Percentiles rank a stretch among this genome's conserved stretches.
Conservation (phyloP, 1,140 invertebrate genomes). For the Drosophila rhopaloa region DNA sequence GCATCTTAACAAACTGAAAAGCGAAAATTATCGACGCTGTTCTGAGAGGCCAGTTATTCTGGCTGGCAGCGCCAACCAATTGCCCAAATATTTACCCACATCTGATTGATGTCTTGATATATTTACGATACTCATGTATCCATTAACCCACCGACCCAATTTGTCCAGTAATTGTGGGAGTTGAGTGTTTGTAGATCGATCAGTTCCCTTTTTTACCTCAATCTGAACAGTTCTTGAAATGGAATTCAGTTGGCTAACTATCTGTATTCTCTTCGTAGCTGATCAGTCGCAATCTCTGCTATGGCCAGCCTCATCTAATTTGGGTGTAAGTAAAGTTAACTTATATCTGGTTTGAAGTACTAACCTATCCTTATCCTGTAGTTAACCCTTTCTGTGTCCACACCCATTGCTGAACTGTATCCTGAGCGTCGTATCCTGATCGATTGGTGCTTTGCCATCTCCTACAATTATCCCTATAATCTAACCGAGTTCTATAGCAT, state of each 20-base stretch:
- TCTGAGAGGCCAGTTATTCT: neutral
- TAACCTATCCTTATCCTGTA: neutral
- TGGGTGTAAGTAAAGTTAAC: conserved; percentile 42
- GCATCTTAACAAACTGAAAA: conserved; percentile 47
- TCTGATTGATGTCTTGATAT: conserved; percentile 67
- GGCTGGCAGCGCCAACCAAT: conserved; percentile 30
- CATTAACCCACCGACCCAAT: conserved; percentile 45
- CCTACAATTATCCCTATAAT: conserved; percentile 63
- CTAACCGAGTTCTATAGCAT: conserved; percentile 72
- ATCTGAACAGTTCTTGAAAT: conserved; percentile 28
- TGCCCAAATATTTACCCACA: conserved; percentile 61
- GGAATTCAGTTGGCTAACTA: conserved; percentile 9
- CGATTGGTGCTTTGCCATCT: conserved; percentile 79
- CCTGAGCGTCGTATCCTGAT: conserved; percentile 71
- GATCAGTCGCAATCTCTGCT: conserved; percentile 13
- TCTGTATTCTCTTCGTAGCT: neutral
- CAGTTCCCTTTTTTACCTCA: conserved; percentile 38
- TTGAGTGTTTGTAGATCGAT: conserved; percentile 16
- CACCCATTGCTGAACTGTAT: conserved; percentile 62
- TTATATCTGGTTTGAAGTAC: neutral
- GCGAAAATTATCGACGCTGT: conserved; percentile 14
- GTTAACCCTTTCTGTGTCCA: conserved; percentile 65
- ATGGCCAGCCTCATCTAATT: conserved; percentile 47
- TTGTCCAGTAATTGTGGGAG: conserved; percentile 16
- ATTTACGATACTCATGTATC: conserved; percentile 33